phyloP scores from a whole-genome alignment of 2,113 vertebrate species.

The Gallinago media region DNA sequence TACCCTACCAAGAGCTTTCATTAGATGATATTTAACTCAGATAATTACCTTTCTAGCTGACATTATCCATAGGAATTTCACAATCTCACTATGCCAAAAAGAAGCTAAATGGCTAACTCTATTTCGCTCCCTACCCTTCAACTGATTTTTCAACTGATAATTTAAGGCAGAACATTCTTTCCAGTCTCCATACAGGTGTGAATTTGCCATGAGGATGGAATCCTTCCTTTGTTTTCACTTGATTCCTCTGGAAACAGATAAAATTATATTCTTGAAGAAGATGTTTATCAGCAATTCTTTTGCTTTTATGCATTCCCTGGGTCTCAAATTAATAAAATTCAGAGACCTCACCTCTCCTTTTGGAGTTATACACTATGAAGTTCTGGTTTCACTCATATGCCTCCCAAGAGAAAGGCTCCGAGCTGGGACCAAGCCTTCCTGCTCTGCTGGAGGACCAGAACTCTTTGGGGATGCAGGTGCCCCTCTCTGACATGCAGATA shows the following conservation, averaged over 20 bases:
- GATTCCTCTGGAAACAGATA: neutral
- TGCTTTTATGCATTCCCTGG: neutral
- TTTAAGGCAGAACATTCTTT: neutral
- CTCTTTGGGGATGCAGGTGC: neutral
- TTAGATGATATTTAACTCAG: neutral
- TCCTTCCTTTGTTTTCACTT: neutral
- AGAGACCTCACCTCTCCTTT: neutral
- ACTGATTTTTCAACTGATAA: neutral
- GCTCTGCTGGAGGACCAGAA: neutral
- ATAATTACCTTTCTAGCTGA: conserved; percentile 15
- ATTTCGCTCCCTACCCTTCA: neutral
- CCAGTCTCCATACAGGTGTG: neutral
- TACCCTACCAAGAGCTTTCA: neutral
- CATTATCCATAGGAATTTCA: conserved; percentile 10
- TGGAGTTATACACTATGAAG: neutral
- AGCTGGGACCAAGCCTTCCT: too few relatives aligned
- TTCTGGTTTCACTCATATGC: neutral
- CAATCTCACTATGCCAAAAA: neutral
- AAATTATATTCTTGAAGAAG: neutral
- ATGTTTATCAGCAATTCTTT: neutral
- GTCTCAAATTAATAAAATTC: neutral
- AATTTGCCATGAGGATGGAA: neutral
- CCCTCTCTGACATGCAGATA: neutral
- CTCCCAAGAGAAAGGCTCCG: neutral
- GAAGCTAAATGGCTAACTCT: neutral